Evolutionary conservation across 2,888 invertebrate species (phyloP).

Genomic region (Dryocosmus kuriphilus): DNA sequence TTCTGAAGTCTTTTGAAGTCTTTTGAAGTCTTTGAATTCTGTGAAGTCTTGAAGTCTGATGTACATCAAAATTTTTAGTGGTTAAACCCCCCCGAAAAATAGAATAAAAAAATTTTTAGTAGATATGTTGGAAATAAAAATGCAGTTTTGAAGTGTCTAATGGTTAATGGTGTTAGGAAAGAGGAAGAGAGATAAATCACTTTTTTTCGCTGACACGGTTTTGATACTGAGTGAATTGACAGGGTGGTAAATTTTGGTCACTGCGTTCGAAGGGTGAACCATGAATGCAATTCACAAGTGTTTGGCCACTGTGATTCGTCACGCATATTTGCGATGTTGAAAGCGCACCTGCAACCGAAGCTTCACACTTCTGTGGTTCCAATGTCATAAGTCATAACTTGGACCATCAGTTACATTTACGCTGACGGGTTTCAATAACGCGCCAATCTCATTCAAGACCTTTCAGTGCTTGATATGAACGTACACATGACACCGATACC

Average conservation of each 20-base stretch:
- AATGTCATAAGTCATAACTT: constrained; percentile 27
- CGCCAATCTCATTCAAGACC: constrained; percentile 16
- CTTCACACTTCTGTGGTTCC: background rate
- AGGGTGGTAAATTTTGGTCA: constrained; percentile 32
- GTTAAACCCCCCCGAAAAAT: too few species aligned
- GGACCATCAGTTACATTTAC: constrained; percentile 15
- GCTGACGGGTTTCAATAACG: constrained; percentile 30
- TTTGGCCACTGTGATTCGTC: constrained; percentile 35
- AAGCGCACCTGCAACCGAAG: constrained; percentile 28
- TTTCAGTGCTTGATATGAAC: background rate
- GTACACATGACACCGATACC: background rate
- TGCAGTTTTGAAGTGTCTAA: background rate
- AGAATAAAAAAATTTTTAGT: too few species aligned
- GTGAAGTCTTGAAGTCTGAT: too few species aligned
- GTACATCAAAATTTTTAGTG: too few species aligned
- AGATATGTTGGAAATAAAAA: background rate
- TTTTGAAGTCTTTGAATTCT: too few species aligned
- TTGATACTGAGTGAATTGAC: constrained; percentile 36
- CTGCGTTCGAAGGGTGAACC: constrained; percentile 10
- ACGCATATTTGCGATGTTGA: constrained; percentile 20
- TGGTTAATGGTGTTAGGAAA: background rate
- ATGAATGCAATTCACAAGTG: constrained; percentile 24
- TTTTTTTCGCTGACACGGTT: constrained; percentile 20
- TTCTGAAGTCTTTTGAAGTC: too few species aligned
- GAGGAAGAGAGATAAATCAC: background rate